Percentiles rank a stretch among this genome's conserved stretches.
Evolutionary conservation across 1,140 invertebrate genomes (phyloP).

Genomic region (Lasioglossum albipes): DNA sequence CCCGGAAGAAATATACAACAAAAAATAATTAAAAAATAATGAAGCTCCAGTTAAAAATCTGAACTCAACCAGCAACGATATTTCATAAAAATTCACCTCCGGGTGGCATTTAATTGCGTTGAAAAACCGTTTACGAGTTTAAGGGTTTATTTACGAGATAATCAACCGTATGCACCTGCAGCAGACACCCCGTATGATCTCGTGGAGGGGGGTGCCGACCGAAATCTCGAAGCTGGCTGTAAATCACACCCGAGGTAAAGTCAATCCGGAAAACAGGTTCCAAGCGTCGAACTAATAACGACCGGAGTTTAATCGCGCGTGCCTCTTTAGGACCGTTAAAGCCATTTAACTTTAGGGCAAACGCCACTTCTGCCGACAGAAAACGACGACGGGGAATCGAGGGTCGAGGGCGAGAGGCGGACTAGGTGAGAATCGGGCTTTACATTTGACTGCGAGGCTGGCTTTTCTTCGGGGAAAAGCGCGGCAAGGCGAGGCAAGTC

Average conservation of each 20-base stretch:
- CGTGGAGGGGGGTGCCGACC: too few relatives aligned
- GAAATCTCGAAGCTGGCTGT: background rate
- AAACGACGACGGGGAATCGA: background rate
- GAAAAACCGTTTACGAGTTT: too few relatives aligned
- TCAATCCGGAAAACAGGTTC: constrained; percentile 26
- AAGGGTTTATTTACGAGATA: too few relatives aligned
- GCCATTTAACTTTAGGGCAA: constrained; percentile 31
- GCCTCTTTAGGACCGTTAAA: constrained; percentile 20
- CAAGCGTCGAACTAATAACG: constrained; percentile 24
- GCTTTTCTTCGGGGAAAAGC: background rate
- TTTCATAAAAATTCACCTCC: too few relatives aligned
- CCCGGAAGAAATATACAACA: too few relatives aligned
- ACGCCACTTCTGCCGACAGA: background rate
- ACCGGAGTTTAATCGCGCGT: constrained; percentile 36
- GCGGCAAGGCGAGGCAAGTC: too few relatives aligned
- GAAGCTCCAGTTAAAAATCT: too few relatives aligned
- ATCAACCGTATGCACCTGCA: too few relatives aligned
- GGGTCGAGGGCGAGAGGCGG: background rate
- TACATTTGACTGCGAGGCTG: constrained; percentile 12
- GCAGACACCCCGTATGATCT: background rate
- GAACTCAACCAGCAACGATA: too few relatives aligned
- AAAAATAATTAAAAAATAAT: too few relatives aligned
- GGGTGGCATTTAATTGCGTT: too few relatives aligned
- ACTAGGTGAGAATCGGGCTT: constrained; percentile 10
- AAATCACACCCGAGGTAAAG: constrained; percentile 21